Evolutionary conservation across 1,140 invertebrate genomes (phyloP).

Genomic region (Pseudomyrmex cubaensis): DNA sequence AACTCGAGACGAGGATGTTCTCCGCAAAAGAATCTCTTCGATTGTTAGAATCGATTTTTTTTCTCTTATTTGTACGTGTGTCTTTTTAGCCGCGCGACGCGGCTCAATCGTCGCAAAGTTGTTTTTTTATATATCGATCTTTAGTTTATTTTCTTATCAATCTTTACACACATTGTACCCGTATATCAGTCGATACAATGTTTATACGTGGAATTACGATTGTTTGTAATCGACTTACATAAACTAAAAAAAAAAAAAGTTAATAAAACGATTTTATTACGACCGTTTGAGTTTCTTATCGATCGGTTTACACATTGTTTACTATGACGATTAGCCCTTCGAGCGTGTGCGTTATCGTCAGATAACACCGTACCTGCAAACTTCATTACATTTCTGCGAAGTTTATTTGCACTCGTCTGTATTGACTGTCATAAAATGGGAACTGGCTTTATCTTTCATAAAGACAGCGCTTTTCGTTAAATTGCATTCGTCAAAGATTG

Average conservation of each 20-base stretch:
- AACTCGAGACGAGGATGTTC: neutral
- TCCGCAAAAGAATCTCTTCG: neutral
- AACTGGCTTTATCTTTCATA: slow-evolving; percentile 5
- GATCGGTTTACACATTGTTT: slow-evolving; percentile 22
- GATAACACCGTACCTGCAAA: slow-evolving; percentile 4
- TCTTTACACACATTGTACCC: neutral
- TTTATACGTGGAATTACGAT: neutral
- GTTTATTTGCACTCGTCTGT: slow-evolving; percentile 33
- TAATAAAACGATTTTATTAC: slow-evolving; percentile 47
- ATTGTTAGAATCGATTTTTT: slow-evolving; percentile 29
- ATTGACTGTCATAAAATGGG: slow-evolving; percentile 33
- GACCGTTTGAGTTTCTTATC: neutral
- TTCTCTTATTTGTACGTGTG: slow-evolving; percentile 20
- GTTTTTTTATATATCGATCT: neutral
- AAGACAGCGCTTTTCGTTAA: neutral
- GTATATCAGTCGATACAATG: neutral
- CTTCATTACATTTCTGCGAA: neutral
- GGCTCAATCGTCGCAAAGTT: neutral
- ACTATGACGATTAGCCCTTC: neutral
- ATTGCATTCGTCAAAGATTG: slow-evolving; percentile 4
- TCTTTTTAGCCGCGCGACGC: slow-evolving; percentile 2
- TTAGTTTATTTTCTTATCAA: slow-evolving; percentile 38
- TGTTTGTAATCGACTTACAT: slow-evolving; percentile 13
- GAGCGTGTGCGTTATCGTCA: slow-evolving; percentile 31
- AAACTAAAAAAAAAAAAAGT: neutral